Conservation (phyloP, 2,888 invertebrate genomes). For the Hypomecis atomaria region DNA sequence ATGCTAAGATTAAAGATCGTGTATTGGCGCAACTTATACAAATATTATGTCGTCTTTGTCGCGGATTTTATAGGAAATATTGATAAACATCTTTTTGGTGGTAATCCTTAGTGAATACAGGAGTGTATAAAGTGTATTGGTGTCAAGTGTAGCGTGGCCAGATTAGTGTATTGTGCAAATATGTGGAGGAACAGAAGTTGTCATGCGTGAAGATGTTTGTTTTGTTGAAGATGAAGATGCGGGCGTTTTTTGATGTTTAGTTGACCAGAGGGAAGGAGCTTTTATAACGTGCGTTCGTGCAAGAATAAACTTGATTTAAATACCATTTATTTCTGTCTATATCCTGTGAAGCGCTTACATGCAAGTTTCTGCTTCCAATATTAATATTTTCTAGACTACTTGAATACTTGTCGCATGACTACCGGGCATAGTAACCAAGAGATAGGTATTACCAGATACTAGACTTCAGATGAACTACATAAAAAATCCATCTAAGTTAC, state of each 20-base stretch:
- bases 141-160: conserved; percentile 81
- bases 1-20: conserved; percentile 54
- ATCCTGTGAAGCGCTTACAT: too few species aligned
- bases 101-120: conserved; percentile 72
- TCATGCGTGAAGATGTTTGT: conserved; percentile 31
- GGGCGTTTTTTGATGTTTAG: conserved; percentile 27
- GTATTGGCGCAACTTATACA: conserved; percentile 54
- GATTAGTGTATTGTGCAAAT: conserved; percentile 80
- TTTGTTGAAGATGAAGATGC: conserved; percentile 28
- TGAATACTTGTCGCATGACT: too few species aligned
- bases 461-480: too few species aligned
- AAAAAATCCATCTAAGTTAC: too few species aligned
- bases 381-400: too few species aligned
- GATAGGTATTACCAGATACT: too few species aligned
- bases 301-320: not conserved
- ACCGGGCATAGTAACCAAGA: too few species aligned
- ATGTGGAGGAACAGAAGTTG: conserved; percentile 39
- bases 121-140: conserved; percentile 66
- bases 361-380: too few species aligned
- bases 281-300: not conserved
- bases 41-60: conserved; percentile 77
- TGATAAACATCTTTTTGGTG: conserved; percentile 73
- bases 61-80: conserved; percentile 65
- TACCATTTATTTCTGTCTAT: not conserved
- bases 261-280: conserved; percentile 21